phyloP scores from a whole-genome alignment of 2,888 invertebrate genomes.

The Parochlus steinenii region DNA sequence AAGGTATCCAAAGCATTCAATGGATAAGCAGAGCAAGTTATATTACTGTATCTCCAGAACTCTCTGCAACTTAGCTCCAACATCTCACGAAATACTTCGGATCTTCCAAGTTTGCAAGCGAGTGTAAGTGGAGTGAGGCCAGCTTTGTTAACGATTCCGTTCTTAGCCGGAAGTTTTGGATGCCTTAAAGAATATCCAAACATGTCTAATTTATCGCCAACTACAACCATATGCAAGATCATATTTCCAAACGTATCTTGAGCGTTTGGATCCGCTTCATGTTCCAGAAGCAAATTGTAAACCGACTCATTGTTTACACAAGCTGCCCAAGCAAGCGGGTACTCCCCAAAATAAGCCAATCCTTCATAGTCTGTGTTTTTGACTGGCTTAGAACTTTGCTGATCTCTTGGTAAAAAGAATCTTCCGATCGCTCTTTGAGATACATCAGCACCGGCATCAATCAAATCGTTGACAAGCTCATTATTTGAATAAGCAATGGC shows the following conservation, averaged over 20 bases:
- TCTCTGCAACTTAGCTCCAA: slow-evolving; percentile 86
- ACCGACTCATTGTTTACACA: slow-evolving; percentile 95
- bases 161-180: slow-evolving; percentile 82
- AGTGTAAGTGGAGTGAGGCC: slow-evolving; percentile 91
- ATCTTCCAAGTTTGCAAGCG: slow-evolving; percentile 90
- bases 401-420: slow-evolving; percentile 91
- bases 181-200: slow-evolving; percentile 94
- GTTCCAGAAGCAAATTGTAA: slow-evolving; percentile 84
- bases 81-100: slow-evolving; percentile 95
- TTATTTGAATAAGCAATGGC: slow-evolving; percentile 95
- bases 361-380: slow-evolving; percentile 89
- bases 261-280: slow-evolving; percentile 87
- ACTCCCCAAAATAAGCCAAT: slow-evolving; percentile 92
- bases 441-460: slow-evolving; percentile 83
- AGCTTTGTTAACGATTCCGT: slow-evolving; percentile 73
- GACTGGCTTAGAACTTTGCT: slow-evolving; percentile 61
- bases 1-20: slow-evolving; percentile 92
- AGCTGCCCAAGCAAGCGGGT: slow-evolving; percentile 93
- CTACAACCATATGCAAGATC: slow-evolving; percentile 98
- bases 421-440: slow-evolving; percentile 81
- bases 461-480: slow-evolving; percentile 81
- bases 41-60: slow-evolving; percentile 98
- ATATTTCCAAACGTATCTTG: slow-evolving; percentile 96
- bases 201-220: slow-evolving; percentile 95
- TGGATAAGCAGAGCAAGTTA: slow-evolving; percentile 95